phyloP scores from a whole-genome alignment of 2,113 vertebrate species.

The Cryptomyrus ogoouensis region DNA sequence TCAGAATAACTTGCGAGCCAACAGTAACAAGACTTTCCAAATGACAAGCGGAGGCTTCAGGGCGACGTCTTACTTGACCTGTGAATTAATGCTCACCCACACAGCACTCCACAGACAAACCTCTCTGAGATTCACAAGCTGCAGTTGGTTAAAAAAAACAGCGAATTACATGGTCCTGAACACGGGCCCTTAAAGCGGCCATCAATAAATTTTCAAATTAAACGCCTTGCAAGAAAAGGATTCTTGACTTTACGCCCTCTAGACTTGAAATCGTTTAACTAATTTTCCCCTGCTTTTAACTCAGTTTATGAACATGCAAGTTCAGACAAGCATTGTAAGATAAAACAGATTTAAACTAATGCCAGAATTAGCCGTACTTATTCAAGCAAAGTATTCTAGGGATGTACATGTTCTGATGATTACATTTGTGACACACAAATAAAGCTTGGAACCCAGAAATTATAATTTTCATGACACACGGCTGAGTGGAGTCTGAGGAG shows the following conservation, averaged over 20 bases:
- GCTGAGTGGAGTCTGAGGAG: not conserved
- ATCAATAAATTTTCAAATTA: slow-evolving; percentile 8
- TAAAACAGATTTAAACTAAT: not conserved
- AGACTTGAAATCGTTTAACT: not conserved
- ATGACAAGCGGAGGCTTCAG: not conserved
- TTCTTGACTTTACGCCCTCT: not conserved
- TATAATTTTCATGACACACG: not conserved
- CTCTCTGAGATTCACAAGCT: not conserved
- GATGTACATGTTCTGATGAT: not conserved
- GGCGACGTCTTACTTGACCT: not conserved
- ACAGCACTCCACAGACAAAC: not conserved
- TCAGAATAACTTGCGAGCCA: not conserved
- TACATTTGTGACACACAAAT: not conserved
- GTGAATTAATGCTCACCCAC: not conserved
- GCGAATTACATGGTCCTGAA: not conserved
- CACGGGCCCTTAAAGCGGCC: not conserved
- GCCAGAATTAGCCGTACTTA: not conserved
- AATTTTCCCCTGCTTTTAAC: not conserved
- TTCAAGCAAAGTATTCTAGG: not conserved
- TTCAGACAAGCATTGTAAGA: not conserved
- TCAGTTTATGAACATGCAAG: not conserved
- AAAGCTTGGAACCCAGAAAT: not conserved
- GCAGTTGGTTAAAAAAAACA: not conserved
- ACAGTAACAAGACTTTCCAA: not conserved
- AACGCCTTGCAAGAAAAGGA: not conserved